Evolutionary conservation across 1,140 invertebrate genomes (phyloP), one percentile per base, ranked within the genome.

Genomic region (Brachionus asplanchnoidis): DNA sequence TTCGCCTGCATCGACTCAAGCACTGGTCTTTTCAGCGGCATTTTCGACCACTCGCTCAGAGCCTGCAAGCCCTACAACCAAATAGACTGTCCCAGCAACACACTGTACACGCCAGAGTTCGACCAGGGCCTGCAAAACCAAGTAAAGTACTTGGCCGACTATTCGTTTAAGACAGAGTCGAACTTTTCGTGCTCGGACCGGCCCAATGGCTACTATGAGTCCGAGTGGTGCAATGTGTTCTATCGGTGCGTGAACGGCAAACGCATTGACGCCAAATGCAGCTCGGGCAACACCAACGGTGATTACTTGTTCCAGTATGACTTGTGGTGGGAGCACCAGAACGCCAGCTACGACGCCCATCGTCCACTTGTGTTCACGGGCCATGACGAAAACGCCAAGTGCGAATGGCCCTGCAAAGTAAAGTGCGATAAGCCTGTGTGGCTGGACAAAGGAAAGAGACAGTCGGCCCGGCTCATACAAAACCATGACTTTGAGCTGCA

Each of bases 171-270:
- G 20, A 84, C 60, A 6, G 60, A 84, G 36, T 75, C 68, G 3
- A 32, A 53, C 23, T 84, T 84, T 77, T 60, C 84, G 4, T 84
- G 84, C 75, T 7, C 53, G 8, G 68, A 66, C 36, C 17, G 46
- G 12, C 14, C 42, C n/a, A 60, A 84, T 46, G 84, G 84, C n/a
- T 84, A 84, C 28, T 84, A 84, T 65, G 84, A 84, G 42, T 84
- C 84, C 14, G 84, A 84, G 60, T 84, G 84, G 84, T 84, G 84
- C 60, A 84, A 84, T 65, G 68, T 84, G 7, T 84, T 84, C 26
- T 84, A 84, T 42, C 17, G 70, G 20, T 84, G 84, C 42, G 44
- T 73, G 9, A 44, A 73, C 40, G 84, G 84, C 7, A 84, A 84
- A 11, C 42, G 84, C 8, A 75, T 73, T 42, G 68, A 84, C 40